Evolutionary conservation across 2,797 vertebrate species (phyloP).

Genomic region (Gymnoscopelus braueri): DNA sequence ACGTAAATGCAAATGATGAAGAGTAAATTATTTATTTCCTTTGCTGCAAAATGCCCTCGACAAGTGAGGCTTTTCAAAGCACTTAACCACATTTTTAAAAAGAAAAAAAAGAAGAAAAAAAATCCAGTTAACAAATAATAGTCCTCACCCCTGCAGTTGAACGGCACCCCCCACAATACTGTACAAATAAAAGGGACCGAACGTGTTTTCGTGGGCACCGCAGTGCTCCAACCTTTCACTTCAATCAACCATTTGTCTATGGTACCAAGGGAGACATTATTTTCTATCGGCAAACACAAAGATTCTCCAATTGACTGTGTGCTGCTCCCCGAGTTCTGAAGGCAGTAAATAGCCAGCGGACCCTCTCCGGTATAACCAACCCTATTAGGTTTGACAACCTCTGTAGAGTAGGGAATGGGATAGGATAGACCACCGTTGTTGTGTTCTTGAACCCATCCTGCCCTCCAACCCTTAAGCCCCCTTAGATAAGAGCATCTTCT

Average conservation of each 20-base stretch:
- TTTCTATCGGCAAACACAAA: slow-evolving; percentile 55
- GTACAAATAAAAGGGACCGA: slow-evolving; percentile 43
- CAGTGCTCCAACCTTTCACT: slow-evolving; percentile 51
- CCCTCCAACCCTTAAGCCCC: slow-evolving; percentile 43
- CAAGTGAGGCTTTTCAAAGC: slow-evolving; percentile 35
- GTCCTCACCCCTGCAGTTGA: slow-evolving; percentile 36
- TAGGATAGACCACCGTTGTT: slow-evolving; percentile 26
- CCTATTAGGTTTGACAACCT: slow-evolving; percentile 31
- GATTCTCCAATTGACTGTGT: slow-evolving; percentile 43
- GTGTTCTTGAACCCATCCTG: slow-evolving; percentile 46
- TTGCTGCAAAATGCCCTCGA: slow-evolving; percentile 31
- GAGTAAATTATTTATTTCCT: slow-evolving; percentile 64
- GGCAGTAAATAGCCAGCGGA: slow-evolving; percentile 39
- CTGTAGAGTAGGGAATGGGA: slow-evolving; percentile 8
- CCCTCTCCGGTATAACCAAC: slow-evolving; percentile 22
- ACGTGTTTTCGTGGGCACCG: slow-evolving; percentile 48
- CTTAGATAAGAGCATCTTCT: slow-evolving; percentile 59
- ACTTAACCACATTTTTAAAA: slow-evolving; percentile 20
- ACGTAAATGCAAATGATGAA: slow-evolving; percentile 69
- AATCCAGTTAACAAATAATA: slow-evolving; percentile 53
- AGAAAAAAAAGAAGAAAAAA: slow-evolving; percentile 45
- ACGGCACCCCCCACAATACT: slow-evolving; percentile 42
- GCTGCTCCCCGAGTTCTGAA: slow-evolving; percentile 16
- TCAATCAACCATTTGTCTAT: slow-evolving; percentile 63
- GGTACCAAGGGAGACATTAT: slow-evolving; percentile 53